Conservation (phyloP, 2,797 vertebrate species). For the Myotis myotis region DNA sequence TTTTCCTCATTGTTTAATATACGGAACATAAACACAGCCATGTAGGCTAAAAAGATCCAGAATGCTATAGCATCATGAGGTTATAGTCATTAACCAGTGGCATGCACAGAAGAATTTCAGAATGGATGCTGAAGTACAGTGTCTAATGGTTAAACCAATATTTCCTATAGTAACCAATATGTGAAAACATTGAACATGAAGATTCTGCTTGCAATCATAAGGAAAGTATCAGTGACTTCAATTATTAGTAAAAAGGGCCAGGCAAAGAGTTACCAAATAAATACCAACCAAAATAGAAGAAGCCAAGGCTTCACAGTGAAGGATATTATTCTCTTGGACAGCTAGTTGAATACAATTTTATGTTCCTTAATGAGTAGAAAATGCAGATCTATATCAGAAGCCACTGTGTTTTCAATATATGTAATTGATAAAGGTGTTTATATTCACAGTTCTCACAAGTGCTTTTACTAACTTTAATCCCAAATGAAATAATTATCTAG, state of each 20-base stretch:
- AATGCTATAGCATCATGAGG: background rate
- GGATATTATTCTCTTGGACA: background rate
- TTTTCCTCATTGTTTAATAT: background rate
- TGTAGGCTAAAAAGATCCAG: background rate
- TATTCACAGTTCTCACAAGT: background rate
- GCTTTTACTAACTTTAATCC: background rate
- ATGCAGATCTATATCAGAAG: background rate
- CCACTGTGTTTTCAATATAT: background rate
- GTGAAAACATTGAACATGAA: background rate
- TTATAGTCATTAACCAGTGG: background rate
- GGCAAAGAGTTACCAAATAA: background rate
- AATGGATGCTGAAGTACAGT: background rate
- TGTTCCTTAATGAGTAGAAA: background rate
- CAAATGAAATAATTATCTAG: background rate
- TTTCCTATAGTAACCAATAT: background rate
- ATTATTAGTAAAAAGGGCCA: background rate
- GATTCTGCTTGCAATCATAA: background rate
- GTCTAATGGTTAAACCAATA: too few species aligned
- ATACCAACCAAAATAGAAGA: background rate
- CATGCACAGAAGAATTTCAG: background rate
- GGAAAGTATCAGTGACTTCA: background rate
- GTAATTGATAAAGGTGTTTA: background rate
- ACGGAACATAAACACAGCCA: background rate
- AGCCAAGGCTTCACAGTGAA: background rate
- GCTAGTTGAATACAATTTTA: background rate